Percentiles rank a stretch among this genome's conserved stretches.
phyloP scores from a whole-genome alignment of 2,797 vertebrate genomes.

The Tokudaia muenninki region DNA sequence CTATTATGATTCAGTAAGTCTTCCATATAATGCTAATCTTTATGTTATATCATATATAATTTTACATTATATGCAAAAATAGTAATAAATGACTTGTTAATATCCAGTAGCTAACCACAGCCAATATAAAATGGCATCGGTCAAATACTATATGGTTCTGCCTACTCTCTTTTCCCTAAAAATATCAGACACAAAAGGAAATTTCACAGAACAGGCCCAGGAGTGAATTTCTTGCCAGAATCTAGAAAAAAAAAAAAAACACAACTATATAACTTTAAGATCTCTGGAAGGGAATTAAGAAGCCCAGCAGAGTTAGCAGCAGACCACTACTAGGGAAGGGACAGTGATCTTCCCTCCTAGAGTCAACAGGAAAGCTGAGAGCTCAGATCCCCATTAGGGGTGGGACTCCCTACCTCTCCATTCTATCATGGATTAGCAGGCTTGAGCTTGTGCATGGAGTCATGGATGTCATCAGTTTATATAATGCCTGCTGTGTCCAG shows the following conservation, averaged over 20 bases:
- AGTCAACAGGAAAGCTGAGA: neutral
- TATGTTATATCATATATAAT: neutral
- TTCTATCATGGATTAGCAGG: neutral
- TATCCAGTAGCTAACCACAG: neutral
- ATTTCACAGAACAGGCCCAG: neutral
- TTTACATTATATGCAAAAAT: neutral
- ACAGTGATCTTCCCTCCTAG: neutral
- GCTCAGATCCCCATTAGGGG: neutral
- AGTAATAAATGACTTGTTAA: neutral
- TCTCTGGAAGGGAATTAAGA: neutral
- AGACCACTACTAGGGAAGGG: neutral
- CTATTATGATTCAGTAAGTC: neutral
- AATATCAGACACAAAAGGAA: slow-evolving; percentile 11
- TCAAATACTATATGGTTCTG: neutral
- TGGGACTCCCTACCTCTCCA: neutral
- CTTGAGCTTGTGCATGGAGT: neutral
- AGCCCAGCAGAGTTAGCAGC: neutral
- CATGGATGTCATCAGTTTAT: neutral
- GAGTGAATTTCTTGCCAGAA: neutral
- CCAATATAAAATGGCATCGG: neutral
- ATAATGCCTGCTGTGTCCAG: neutral
- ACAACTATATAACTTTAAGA: neutral
- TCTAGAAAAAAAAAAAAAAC: slow-evolving; percentile 29
- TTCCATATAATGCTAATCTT: neutral
- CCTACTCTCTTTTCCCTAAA: neutral